Evolutionary conservation across 2,113 vertebrate genomes (phyloP), one percentile per base, ranked within the genome.

Genomic region (Chaenogobius annularis): DNA sequence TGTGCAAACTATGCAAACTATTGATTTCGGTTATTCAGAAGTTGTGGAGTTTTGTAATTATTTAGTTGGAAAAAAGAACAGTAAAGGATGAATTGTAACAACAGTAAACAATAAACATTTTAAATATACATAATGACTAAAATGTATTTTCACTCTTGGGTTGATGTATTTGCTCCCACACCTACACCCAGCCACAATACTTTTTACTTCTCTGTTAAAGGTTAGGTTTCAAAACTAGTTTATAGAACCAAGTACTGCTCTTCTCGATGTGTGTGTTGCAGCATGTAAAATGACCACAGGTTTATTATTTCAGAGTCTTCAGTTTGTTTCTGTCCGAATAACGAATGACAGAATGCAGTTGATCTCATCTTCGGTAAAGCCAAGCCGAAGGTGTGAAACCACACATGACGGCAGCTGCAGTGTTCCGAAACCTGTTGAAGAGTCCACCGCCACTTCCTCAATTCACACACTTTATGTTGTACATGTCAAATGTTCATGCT

Each of bases 131-230:
- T 0, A 40, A 40, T 40, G 8, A 40, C 37, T 9, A 7, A 5
- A 40, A 40, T 40, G 6, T 40, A 40, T 40, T 31, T 31, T 31
- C 4, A 31, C 26, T 4, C 1, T 31, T 31, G 26, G 26, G 2
- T 40, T 40, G 0, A 55, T 12, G 17, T 55, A 20, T 58, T 58
- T 14, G 0, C 31, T 61, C 58, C 26, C 58, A 61, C 26, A 35
- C 13, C 26, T 61, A 7, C 13, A 1, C 3, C 14, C 14, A 15
- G 17, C 26, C 8, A 35, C 50, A 26, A 1, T 14, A 17, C 8
- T 15, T 61, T 61, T 61, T 35, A 61, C 58, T 61, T 61, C 58
- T 61, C 58, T 61, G 58, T 61, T 61, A 14, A 61, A 61, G 17
- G 13, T 31, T 26, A 7, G 14, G 2, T 15, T 7, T 35, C 14